phyloP scores from a whole-genome alignment of 2,797 vertebrate genomes.

The Tauraco hartlaubi region DNA sequence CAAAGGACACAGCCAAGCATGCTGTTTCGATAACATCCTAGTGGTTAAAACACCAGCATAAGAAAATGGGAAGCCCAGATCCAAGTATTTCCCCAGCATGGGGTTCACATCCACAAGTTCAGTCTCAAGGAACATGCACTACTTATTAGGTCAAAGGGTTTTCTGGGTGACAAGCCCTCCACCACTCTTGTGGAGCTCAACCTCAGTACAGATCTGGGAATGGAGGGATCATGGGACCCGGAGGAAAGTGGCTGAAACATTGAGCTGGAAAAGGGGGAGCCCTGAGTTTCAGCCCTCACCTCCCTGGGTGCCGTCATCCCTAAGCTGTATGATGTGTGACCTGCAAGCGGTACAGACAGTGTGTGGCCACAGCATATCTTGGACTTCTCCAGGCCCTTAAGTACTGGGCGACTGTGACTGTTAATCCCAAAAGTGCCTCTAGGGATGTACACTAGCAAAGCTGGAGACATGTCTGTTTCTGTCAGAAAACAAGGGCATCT shows the following conservation, averaged over 20 bases:
- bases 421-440: background rate
- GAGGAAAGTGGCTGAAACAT: background rate
- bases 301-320: background rate
- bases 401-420: background rate
- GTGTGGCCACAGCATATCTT: accelerated
- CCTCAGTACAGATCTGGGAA: background rate
- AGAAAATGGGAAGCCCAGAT: background rate
- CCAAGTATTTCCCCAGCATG: background rate
- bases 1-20: background rate
- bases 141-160: background rate
- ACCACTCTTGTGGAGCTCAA: background rate
- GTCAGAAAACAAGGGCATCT: background rate
- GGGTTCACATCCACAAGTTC: background rate
- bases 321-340: accelerated
- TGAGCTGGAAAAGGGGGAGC: background rate
- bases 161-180: background rate
- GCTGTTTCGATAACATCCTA: background rate
- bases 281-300: background rate
- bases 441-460: background rate
- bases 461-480: background rate
- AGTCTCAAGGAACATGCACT: background rate
- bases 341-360: background rate
- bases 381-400: background rate
- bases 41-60: background rate
- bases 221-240: background rate